Conservation (phyloP, 2,797 vertebrate genomes). For the Orestias chungarensis region DNA sequence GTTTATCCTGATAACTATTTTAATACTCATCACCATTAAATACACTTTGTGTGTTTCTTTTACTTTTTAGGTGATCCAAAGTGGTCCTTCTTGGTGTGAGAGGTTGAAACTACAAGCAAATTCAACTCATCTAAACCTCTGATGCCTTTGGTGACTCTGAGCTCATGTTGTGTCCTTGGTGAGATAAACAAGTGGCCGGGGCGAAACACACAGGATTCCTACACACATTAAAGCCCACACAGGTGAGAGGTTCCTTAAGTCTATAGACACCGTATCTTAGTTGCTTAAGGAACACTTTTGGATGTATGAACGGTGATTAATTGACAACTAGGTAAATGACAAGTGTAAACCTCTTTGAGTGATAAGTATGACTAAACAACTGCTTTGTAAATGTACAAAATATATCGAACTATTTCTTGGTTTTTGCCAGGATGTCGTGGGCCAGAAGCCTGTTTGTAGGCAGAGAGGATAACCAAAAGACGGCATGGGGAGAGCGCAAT, state of each 20-base stretch:
- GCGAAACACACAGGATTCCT: slow-evolving; percentile 67
- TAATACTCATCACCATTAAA: slow-evolving; percentile 23
- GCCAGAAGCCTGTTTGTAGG: slow-evolving; percentile 91
- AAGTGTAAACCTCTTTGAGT: not conserved
- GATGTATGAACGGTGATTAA: not conserved
- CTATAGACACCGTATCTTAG: no score
- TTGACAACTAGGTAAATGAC: not conserved
- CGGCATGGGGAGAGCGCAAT: slow-evolving; percentile 95
- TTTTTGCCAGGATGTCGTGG: slow-evolving; percentile 92
- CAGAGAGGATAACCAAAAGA: slow-evolving; percentile 92
- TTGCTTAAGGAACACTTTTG: not conserved
- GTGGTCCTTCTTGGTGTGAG: slow-evolving; percentile 23
- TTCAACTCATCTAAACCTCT: slow-evolving; percentile 50
- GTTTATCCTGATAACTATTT: slow-evolving; percentile 19
- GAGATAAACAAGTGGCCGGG: slow-evolving; percentile 78
- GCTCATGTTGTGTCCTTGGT: slow-evolving; percentile 72
- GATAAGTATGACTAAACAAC: not conserved
- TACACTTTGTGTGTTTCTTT: slow-evolving; percentile 40
- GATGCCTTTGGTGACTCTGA: slow-evolving; percentile 64
- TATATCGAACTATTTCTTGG: not conserved
- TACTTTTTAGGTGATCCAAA: slow-evolving; percentile 30
- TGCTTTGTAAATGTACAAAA: not conserved
- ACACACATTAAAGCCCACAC: slow-evolving; percentile 70
- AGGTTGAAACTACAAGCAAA: slow-evolving; percentile 39
- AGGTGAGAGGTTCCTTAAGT: slow-evolving; percentile 68